phyloP scores from a whole-genome alignment of 2,888 invertebrate genomes.

The Stenurella melanura region DNA sequence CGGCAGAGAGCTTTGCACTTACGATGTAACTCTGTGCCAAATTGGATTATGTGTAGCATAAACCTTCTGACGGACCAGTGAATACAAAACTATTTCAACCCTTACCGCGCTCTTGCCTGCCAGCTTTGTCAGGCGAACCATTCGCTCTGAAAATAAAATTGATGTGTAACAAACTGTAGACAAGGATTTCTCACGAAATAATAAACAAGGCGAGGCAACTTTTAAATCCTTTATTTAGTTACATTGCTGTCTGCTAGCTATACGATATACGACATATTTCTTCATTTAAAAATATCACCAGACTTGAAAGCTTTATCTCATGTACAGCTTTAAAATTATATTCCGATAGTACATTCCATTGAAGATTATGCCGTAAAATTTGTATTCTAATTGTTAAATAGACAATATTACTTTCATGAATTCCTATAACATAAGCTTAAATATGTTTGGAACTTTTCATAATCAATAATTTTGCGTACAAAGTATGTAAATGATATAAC shows the following conservation, averaged over 20 bases:
- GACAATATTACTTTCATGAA: too few species aligned
- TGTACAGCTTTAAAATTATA: neutral
- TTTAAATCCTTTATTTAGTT: slow-evolving; percentile 15
- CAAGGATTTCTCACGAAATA: slow-evolving; percentile 3
- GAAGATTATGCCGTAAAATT: too few species aligned
- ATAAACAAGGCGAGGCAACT: slow-evolving; percentile 14
- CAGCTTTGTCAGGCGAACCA: neutral
- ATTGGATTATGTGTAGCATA: slow-evolving; percentile 29
- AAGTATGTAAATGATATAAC: too few species aligned
- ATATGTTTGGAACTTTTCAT: too few species aligned
- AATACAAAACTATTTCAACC: slow-evolving; percentile 16
- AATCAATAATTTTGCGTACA: too few species aligned
- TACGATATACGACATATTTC: neutral
- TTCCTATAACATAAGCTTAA: too few species aligned
- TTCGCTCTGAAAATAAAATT: slow-evolving; percentile 4
- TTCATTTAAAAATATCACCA: neutral
- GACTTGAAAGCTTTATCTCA: neutral
- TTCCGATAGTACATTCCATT: neutral
- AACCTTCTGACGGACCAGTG: slow-evolving; percentile 23
- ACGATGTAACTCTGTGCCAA: slow-evolving; percentile 27
- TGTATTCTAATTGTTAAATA: too few species aligned
- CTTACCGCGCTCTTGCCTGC: neutral
- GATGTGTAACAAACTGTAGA: slow-evolving; percentile 1
- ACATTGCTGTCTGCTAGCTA: neutral
- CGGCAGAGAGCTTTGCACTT: slow-evolving; percentile 25